Evolutionary conservation across 2,888 invertebrate genomes (phyloP).

Genomic region (Oeneis ivallda): DNA sequence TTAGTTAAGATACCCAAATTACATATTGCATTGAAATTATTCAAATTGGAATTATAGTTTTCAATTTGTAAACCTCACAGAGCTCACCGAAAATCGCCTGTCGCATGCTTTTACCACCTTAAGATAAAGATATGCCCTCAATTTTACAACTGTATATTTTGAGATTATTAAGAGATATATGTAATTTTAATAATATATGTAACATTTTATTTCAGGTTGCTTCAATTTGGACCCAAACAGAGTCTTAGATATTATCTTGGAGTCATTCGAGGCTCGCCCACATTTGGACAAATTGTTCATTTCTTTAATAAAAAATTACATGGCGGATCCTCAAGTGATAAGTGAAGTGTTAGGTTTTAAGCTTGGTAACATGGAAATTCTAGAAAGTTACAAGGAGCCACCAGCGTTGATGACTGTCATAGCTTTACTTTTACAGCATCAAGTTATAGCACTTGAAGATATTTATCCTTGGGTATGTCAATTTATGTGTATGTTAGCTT

Average conservation of each 20-base stretch:
- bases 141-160: too few relatives aligned
- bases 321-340: constrained; percentile 90
- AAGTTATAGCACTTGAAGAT: constrained; percentile 91
- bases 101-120: too few relatives aligned
- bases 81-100: too few relatives aligned
- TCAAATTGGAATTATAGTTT: too few relatives aligned
- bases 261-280: constrained; percentile 95
- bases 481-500: neutral
- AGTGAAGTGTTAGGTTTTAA: constrained; percentile 98
- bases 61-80: too few relatives aligned
- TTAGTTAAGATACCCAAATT: too few relatives aligned
- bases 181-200: neutral
- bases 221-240: constrained; percentile 99
- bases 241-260: constrained; percentile 96
- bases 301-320: constrained; percentile 90
- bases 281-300: constrained; percentile 91
- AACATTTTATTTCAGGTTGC: constrained; percentile 86
- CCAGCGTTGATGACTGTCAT: constrained; percentile 93
- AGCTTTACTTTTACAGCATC: constrained; percentile 93
- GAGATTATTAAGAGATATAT: neutral
- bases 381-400: constrained; percentile 84
- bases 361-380: constrained; percentile 85
- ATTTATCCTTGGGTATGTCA: constrained; percentile 92
- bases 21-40: too few relatives aligned
- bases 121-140: too few relatives aligned